phyloP scores from a whole-genome alignment of 1,140 invertebrate genomes.

The Drosophila melanica region DNA sequence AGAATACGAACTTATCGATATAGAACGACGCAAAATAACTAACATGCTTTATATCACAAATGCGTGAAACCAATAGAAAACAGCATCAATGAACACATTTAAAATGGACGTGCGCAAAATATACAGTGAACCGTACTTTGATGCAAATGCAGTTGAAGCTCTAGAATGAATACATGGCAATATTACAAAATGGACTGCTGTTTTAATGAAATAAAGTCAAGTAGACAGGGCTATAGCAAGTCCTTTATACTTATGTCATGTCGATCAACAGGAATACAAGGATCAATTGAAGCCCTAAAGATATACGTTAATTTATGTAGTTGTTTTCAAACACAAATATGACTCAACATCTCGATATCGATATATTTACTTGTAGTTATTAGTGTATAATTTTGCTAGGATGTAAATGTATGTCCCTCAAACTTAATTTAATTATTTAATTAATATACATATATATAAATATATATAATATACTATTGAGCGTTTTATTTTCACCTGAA shows the following conservation, averaged over 20 bases:
- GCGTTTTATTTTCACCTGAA: conserved; percentile 19
- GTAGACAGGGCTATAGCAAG: conserved; percentile 40
- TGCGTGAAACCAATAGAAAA: conserved; percentile 30
- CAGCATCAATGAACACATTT: conserved; percentile 38
- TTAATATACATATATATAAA: conserved; percentile 81
- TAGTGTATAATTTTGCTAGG: conserved; percentile 80
- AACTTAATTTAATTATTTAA: conserved; percentile 83
- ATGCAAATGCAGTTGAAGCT: conserved; percentile 60
- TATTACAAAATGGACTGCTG: conserved; percentile 53
- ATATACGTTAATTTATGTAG: conserved; percentile 79
- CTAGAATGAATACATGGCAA: conserved; percentile 57
- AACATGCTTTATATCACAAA: conserved; percentile 43
- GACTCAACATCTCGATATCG: conserved; percentile 80
- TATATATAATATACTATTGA: conserved; percentile 71
- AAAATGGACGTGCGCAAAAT: conserved; percentile 41
- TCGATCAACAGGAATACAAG: conserved; percentile 47
- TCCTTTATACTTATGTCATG: conserved; percentile 37
- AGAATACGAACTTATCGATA: conserved; percentile 61
- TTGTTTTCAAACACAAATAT: conserved; percentile 75
- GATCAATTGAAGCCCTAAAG: conserved; percentile 58
- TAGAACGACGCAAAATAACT: conserved; percentile 64
- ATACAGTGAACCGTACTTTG: conserved; percentile 68
- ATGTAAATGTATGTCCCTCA: conserved; percentile 81
- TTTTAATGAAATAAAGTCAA: conserved; percentile 35
- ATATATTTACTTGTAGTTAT: conserved; percentile 80